Evolutionary conservation across 2,113 vertebrate genomes (phyloP), one percentile per base, ranked within the genome.

Genomic region (Pteropus alecto): DNA sequence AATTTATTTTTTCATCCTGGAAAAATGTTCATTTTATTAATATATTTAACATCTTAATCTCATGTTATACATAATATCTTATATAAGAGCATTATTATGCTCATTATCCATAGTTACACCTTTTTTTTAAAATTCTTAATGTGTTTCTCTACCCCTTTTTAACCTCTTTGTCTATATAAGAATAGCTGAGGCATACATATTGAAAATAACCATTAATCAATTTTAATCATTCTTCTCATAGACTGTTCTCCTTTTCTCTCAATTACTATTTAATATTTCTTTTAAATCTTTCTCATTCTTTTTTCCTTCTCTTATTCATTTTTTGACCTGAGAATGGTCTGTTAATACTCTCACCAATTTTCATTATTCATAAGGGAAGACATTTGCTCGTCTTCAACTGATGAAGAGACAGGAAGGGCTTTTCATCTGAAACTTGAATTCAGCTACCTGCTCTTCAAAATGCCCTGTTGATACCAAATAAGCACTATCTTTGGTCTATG

Each of bases 11-110:
- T 86, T 94, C 81, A 71, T 13, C 15, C 19, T 70, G 7, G 54
- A 77, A 88, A 96, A 87, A 46, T 61, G 30, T 83, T 46, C 15
- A 83, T 83, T 94, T 81, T 81, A 70, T 41, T 87, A 94, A 76
- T 46, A 74, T 63, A 81, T 43, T 87, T 90, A 84, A 90, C 26
- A 77, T 48, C 21, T 28, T 30, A 65, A 94, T 35, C 35, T 87
- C 41, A 77, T 43, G 26, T 63, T 26, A 92, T 41, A 90, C 1
- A 24, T 11, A 61, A 54, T 33, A 48, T 6, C 3, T 46, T 43
- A 81, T 33, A 12, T 63, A 56, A 67, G 82, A 51, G 12, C n/a
- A 48, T 21, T 67, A 86, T 73, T 81, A 70, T 77, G 46, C 33
- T 67, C 14, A 38, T 13, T 73, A 38, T 67, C 26, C 41, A 41